Conservation (phyloP, 2,888 invertebrate genomes). For the Athalia cordata region DNA sequence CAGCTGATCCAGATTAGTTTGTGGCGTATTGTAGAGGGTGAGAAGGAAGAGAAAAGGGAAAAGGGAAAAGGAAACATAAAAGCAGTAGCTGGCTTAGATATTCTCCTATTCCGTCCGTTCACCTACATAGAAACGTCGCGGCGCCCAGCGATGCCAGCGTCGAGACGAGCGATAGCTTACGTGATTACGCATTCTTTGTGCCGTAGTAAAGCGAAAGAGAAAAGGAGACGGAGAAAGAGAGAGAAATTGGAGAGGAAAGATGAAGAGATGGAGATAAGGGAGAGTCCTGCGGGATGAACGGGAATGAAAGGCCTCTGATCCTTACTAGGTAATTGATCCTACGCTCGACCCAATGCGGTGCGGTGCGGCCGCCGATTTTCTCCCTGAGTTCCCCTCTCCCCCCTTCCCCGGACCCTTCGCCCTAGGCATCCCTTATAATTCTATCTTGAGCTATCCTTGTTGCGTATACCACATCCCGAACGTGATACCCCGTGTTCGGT, state of each 20-base stretch:
- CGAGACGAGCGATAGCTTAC: constrained; percentile 40
- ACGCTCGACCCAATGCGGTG: background rate
- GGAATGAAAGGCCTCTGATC: constrained; percentile 47
- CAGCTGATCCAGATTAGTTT: constrained; percentile 53
- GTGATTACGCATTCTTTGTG: constrained; percentile 45
- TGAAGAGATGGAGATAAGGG: constrained; percentile 38
- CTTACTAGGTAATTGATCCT: constrained; percentile 46
- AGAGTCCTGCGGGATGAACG: constrained; percentile 34
- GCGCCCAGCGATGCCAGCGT: background rate
- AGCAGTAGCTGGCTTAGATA: constrained; percentile 47
- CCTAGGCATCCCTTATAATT: too few species aligned
- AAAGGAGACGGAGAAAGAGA: constrained; percentile 8
- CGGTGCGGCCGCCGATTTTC: background rate
- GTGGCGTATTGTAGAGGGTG: background rate
- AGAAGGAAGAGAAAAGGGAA: background rate
- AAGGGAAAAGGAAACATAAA: constrained; percentile 33
- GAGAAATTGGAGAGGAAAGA: background rate
- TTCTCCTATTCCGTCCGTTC: constrained; percentile 47
- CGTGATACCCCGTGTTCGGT: too few species aligned
- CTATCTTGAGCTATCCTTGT: too few species aligned
- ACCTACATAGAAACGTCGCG: background rate
- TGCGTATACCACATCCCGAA: too few species aligned
- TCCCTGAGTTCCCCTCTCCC: constrained; percentile 1
- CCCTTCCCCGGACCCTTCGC: too few species aligned
- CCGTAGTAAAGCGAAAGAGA: constrained; percentile 2